Evolutionary conservation across 2,888 invertebrate species (phyloP).

Genomic region (Apeira syringaria): DNA sequence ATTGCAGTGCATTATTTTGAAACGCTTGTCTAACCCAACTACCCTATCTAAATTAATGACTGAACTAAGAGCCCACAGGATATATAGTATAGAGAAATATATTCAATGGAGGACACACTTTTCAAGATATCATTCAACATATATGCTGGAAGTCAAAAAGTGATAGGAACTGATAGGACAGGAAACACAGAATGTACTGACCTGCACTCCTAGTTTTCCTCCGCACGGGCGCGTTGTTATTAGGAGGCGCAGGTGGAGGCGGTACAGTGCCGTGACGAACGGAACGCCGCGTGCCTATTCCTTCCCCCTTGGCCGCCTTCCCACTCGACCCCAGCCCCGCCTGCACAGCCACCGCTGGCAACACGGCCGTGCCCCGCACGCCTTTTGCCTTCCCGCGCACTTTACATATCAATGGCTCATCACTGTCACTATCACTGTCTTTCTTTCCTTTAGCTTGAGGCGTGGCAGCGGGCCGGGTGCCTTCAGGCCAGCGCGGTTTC

Average conservation of each 20-base stretch:
- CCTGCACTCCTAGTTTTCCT: slow-evolving; percentile 89
- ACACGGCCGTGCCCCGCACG: slow-evolving; percentile 65
- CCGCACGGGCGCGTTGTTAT: slow-evolving; percentile 56
- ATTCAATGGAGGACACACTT: no score
- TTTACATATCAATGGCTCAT: slow-evolving; percentile 91
- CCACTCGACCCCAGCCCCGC: slow-evolving; percentile 28
- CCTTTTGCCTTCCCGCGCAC: slow-evolving; percentile 78
- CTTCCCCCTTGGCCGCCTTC: slow-evolving; percentile 56
- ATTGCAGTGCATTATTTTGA: no score
- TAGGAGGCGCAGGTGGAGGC: slow-evolving; percentile 48
- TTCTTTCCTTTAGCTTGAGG: slow-evolving; percentile 66
- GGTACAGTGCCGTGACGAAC: slow-evolving; percentile 70
- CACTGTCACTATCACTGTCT: slow-evolving; percentile 90
- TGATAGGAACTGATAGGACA: no score
- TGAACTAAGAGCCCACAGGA: no score
- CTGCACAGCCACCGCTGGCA: slow-evolving; percentile 77
- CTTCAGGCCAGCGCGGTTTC: slow-evolving; percentile 59
- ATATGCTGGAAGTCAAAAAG: no score
- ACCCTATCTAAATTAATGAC: no score
- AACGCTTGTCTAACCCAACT: no score
- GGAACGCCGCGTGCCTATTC: slow-evolving; percentile 82
- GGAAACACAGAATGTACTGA: no score
- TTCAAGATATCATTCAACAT: no score
- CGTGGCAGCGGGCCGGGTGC: slow-evolving; percentile 63
- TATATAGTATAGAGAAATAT: no score